Base-by-base conservation (phyloP, 2,888 invertebrate species). In the Rhimphoctona megacephalus region DNA sequence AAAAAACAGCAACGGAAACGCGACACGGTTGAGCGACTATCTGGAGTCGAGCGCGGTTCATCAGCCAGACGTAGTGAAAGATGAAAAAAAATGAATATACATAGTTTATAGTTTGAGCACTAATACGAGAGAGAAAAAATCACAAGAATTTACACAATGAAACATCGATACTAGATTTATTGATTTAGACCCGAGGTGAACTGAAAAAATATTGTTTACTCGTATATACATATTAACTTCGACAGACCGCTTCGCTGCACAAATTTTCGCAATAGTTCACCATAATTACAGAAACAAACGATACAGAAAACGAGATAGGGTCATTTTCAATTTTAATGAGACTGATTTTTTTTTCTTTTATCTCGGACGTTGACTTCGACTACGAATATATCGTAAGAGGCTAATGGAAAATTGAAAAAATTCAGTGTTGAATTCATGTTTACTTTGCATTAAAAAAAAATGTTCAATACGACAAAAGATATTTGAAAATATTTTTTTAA, bases 1-100 rank as follows among this genome's bases (percentile, higher is more conserved):
- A 74, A 69, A 76, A 33, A 39, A 66, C n/a, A n/a, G 54, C 81
- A 81, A 81, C 79, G 82, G 76, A 86, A 86, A 77, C 52, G 17
- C 72, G 83, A 64, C 52, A 67, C 86, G 80, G 72, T 86, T 57
- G 77, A 86, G 67, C 66, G 80, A 61, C 30, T 30, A 78, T 78
- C 69, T 79, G 70, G 80, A 54, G 36, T 84, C 66, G 61, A 22
- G 64, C 64, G 77, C 66, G 78, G 52, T 69, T 67, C 78, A 78
- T 78, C 78, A 52, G 39, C 36, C 78, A 54, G 67, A 39, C 52
- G 25, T 25, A 64, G 76, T 76, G 76, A 64, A 78, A 78, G 66
- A 78, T 69, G 43, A 30, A 77, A 70, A 46, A 49, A 74, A 66
- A 72, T n/a, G 46, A 36, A 69, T 61, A 52, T 52, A 36, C 30